Evolutionary conservation across 2,113 vertebrate genomes (phyloP).

Genomic region (Chroicocephalus ridibundus): DNA sequence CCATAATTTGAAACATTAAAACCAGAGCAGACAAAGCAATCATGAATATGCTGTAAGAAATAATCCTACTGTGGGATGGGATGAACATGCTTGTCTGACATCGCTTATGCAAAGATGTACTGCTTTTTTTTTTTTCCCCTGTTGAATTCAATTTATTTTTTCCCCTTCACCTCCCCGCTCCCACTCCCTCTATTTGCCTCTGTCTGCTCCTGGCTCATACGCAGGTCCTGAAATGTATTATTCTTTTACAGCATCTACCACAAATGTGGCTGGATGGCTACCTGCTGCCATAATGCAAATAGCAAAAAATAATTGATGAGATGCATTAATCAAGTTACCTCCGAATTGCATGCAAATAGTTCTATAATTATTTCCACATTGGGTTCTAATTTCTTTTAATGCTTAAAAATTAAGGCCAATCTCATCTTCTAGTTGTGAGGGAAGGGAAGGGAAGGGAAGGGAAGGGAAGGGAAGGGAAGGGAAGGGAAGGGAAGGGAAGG

Average conservation of each 20-base stretch:
- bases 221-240: not conserved
- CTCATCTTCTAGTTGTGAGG: not conserved
- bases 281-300: not conserved
- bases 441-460: not conserved
- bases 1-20: conserved; percentile 37
- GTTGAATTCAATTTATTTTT: not conserved
- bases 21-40: conserved; percentile 20
- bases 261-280: not conserved
- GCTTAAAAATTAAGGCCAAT: not conserved
- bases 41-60: conserved; percentile 10
- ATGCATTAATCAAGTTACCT: not conserved
- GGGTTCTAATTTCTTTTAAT: not conserved
- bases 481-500: not conserved
- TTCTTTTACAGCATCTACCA: not conserved
- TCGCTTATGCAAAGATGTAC: not conserved
- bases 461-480: too few species aligned
- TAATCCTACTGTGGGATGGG: conserved; percentile 1
- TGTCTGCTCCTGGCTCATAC: not conserved
- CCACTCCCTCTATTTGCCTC: not conserved
- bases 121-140: not conserved
- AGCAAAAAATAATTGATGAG: not conserved
- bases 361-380: not conserved
- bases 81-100: conserved; percentile 22
- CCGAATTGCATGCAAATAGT: not conserved
- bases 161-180: not conserved